Percentiles rank a stretch among this genome's conserved stretches.
Evolutionary conservation across 2,113 vertebrate genomes (phyloP).

Genomic region (Climacteris rufus): DNA sequence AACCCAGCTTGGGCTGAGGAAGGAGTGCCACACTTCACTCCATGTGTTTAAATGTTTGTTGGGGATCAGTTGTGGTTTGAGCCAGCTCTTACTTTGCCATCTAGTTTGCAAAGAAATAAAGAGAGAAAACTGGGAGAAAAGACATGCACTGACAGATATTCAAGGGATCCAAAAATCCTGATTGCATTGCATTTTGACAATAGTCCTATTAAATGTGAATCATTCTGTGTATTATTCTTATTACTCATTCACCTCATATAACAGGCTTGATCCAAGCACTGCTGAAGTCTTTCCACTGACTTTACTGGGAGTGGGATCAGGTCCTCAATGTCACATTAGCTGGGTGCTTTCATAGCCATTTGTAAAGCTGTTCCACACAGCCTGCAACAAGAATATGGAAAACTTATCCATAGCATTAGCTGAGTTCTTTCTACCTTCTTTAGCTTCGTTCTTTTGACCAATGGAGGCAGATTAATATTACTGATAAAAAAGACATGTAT

Average conservation of each 20-base stretch:
- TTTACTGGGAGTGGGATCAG: not conserved
- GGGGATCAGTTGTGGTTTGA: not conserved
- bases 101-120: not conserved
- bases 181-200: conserved; percentile 24
- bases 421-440: not conserved
- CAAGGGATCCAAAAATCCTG: not conserved
- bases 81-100: not conserved
- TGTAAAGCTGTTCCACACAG: not conserved
- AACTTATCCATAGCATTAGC: not conserved
- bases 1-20: not conserved
- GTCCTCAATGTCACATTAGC: not conserved
- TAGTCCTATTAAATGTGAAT: conserved; percentile 43
- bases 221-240: conserved; percentile 33
- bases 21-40: not conserved
- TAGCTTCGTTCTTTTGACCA: not conserved
- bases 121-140: not conserved
- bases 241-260: conserved; percentile 22
- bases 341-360: not conserved
- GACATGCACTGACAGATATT: not conserved
- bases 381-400: not conserved
- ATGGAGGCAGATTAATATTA: not conserved
- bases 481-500: not conserved
- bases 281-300: conserved; percentile 19
- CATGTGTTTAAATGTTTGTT: not conserved
- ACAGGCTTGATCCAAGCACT: not conserved